Percentiles rank a stretch among this genome's conserved stretches.
phyloP scores from a whole-genome alignment of 2,113 vertebrate species.

The Pogonocichla stellata region DNA sequence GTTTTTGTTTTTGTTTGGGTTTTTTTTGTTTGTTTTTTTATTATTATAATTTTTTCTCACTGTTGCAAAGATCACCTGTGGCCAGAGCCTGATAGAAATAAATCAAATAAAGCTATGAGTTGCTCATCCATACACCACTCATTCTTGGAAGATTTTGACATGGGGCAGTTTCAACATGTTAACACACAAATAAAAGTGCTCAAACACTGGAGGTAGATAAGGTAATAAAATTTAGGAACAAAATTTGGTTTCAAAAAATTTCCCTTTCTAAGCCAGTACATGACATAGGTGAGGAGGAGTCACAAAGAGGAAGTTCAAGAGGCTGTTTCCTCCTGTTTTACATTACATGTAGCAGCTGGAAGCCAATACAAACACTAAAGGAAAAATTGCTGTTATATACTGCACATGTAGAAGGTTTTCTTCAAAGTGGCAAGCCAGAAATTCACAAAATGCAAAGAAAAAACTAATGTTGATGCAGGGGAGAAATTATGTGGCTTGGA shows the following conservation, averaged over 20 bases:
- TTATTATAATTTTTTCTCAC: too few relatives aligned
- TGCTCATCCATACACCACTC: neutral
- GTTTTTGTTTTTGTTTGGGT: neutral
- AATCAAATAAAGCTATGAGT: neutral
- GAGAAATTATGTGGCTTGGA: neutral
- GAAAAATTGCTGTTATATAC: neutral
- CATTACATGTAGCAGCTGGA: neutral
- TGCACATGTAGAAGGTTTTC: neutral
- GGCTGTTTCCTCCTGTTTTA: neutral
- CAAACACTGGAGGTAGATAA: neutral
- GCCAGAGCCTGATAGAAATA: neutral
- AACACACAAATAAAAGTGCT: neutral
- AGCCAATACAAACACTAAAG: neutral
- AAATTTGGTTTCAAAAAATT: neutral
- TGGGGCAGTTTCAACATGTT: neutral
- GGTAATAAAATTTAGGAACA: neutral
- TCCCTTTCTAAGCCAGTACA: neutral
- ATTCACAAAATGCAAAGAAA: neutral
- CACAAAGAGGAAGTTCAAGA: neutral
- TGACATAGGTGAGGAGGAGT: neutral
- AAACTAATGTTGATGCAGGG: neutral
- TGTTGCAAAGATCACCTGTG: too few relatives aligned
- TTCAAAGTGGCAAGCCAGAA: neutral
- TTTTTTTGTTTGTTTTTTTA: neutral
- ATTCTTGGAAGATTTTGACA: neutral